Base-by-base conservation (phyloP, 2,888 invertebrate genomes). In the Lasius fuliginosus region DNA sequence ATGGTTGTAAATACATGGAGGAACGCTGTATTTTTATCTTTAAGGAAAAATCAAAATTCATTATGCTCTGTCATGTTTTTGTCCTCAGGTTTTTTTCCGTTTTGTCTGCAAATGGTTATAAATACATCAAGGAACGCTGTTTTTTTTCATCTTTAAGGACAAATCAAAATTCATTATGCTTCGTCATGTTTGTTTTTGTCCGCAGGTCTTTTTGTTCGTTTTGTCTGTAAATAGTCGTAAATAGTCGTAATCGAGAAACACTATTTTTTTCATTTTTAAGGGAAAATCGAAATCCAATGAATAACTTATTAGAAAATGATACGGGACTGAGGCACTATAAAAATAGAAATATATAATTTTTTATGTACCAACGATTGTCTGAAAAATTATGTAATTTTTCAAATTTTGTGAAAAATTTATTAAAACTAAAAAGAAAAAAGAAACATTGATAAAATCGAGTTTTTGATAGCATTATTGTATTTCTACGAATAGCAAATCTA, bases 401-500 rank as follows among this genome's bases (percentile, higher is more conserved):
- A 49, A 49, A 49, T 49, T n/a, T 49, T 49, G n/a, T n/a, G 6
- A 49, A 49, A 49, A 49, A 49, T 49, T 49, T 1, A 49, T 1
- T 1, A 46, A 49, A 49, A n/a, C 5, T 18, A 49, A 49, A 49
- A 18, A n/a, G n/a, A n/a, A 18, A 49, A 49, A n/a, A 49, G 11
- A 3, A 6, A 60, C 23, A 6, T 49, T 18, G 23, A 8, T 23
- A 11, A 60, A 6, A 40, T 76, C 12, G 3, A 18, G 23, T 6
- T 75, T 23, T 75, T 65, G 36, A 36, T 65, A 76, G 40, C n/a
- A 9, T 12, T 23, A 46, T 33, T 53, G 12, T 4, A 40, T 40
- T 23, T 65, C 42, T n/a, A n/a, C 23, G 40, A 46, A 68, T 42
- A 40, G 15, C 27, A 30, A 58, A 79, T 67, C 12, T 40, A 64